Base-by-base conservation (phyloP, 2,797 vertebrate species). In the Tragelaphus oryx region DNA sequence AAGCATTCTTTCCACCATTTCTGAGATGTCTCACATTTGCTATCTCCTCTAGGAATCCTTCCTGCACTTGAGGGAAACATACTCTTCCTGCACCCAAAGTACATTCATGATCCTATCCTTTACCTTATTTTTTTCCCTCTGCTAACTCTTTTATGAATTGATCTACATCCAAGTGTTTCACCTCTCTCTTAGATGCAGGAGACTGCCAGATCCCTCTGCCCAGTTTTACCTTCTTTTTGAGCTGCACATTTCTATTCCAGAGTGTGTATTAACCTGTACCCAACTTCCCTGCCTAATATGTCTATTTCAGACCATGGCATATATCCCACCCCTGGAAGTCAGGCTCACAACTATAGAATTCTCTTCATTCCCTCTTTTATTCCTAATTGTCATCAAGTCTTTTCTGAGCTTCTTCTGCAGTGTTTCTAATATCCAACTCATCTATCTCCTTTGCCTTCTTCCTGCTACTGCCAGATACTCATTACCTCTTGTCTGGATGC, bases 401-500 rank as follows among this genome's bases (percentile, higher is more conserved):
- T 96, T 94, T 96, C 83, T 89, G 80, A 89, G 75, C 41, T 91
- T 41, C 41, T 52, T 94, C 52, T 95, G 37, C 50, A 93, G 59
- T 83, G 11, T 95, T 96, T 95, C 91, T 89, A 96, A 68, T 90
- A 86, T 85, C 62, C 50, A 89, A 94, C 60, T 80, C 86, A 94
- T 96, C 71, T 55, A 57, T 96, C 68, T 92, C 82, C 79, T 92
- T 92, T 86, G 52, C 62, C 74, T 92, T 95, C 83, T 83, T 95
- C 88, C 57, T 82, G 50, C 46, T 83, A 92, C 86, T 97, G 89
- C 92, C 94, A 96, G 94, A 71, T 76, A 91, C 95, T 96, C 75
- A 91, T 96, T 95, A 88, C 79, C 68, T 97, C 76, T 90, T 94
- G 75, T 83, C 84, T 97, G 96, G 91, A 95, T 94, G 80, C 71